A percentile compares a stretch with the other conserved stretches of the same genome.
These are phyloP conservation scores for Brevimyrus niger DNA, from an alignment of 2,113 vertebrate species.

Conservation along the genomic window DNA sequence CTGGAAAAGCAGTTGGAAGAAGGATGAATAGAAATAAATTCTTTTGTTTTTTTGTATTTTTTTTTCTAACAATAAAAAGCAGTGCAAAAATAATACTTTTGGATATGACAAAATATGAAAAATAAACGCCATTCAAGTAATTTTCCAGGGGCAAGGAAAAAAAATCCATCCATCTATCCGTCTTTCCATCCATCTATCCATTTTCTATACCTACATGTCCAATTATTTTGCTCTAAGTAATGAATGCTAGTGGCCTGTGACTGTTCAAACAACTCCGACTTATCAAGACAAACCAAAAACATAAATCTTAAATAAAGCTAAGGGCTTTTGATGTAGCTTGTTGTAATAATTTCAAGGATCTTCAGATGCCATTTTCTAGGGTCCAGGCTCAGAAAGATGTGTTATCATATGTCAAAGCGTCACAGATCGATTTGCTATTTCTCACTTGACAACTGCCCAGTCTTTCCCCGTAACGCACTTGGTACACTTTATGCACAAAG, in stretches of 20 bases:
- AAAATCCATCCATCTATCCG: neutral
- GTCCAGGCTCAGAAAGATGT: neutral
- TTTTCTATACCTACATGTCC: neutral
- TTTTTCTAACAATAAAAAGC: neutral
- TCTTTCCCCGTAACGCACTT: neutral
- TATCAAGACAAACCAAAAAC: neutral
- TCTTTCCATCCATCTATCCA: neutral
- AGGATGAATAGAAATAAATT: neutral
- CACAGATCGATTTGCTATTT: constrained; percentile 7
- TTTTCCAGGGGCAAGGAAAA: neutral
- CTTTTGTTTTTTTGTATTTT: neutral
- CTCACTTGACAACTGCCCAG: neutral
- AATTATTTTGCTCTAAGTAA: neutral
- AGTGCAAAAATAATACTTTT: neutral
- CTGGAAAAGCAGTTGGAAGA: neutral
- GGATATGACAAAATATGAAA: neutral
- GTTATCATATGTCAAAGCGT: neutral
- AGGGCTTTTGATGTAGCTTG: neutral
- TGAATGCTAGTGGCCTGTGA: neutral
- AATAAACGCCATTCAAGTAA: neutral
- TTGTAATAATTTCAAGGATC: neutral
- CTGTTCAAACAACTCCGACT: neutral
- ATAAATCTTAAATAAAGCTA: neutral
- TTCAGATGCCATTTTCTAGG: neutral
- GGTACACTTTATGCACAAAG: neutral